Evolutionary conservation across 2,888 invertebrate genomes (phyloP).

Genomic region (Plagiodera versicolora): DNA sequence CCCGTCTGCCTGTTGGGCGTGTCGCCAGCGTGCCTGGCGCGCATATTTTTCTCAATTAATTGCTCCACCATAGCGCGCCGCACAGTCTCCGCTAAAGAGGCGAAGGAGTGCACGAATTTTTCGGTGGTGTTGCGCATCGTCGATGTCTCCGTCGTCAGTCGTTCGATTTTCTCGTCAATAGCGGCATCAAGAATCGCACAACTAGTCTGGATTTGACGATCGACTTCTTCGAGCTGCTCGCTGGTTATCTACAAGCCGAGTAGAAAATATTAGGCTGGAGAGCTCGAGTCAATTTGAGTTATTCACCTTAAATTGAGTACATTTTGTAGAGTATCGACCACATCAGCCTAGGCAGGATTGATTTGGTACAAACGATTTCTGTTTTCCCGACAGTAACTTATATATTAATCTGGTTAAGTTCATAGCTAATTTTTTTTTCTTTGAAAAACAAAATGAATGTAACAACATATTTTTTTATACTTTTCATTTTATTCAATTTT

Average conservation of each 20-base stretch:
- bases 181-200: neutral
- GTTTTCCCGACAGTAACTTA: too few species aligned
- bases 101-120: neutral
- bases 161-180: neutral
- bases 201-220: neutral
- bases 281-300: too few species aligned
- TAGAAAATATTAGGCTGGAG: too few species aligned
- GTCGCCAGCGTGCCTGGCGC: slow-evolving; percentile 28
- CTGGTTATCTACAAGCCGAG: slow-evolving; percentile 18
- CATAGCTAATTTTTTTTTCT: too few species aligned
- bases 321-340: too few species aligned
- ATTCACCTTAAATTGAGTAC: too few species aligned
- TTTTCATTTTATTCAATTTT: too few species aligned
- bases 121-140: neutral
- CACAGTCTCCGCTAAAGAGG: neutral
- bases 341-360: too few species aligned
- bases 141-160: neutral
- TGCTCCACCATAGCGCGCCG: slow-evolving; percentile 6
- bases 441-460: too few species aligned
- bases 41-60: slow-evolving; percentile 19
- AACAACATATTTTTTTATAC: too few species aligned
- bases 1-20: slow-evolving; percentile 27
- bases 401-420: too few species aligned
- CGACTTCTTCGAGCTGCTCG: slow-evolving; percentile 7
- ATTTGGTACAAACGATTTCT: too few species aligned